Evolutionary conservation across 2,113 vertebrate genomes (phyloP), one percentile per base, ranked within the genome.

Genomic region (Pycnonotus jocosus): DNA sequence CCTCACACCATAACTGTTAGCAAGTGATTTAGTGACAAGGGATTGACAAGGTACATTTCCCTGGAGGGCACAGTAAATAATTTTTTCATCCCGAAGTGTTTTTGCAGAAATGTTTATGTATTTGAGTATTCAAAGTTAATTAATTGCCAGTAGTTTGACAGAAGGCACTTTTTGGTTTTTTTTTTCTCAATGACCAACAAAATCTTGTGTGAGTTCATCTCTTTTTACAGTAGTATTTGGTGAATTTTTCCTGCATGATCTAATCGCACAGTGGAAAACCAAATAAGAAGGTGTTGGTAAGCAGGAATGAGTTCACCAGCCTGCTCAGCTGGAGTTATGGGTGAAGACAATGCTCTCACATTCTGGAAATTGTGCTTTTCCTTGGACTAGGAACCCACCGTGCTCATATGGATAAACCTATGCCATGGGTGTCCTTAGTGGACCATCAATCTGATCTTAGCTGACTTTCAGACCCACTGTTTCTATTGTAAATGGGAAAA

Each of bases 241-340:
- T 97, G 95, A 97, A 74, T 93, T 96, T 97, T 95, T 97, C 95
- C 95, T 95, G 65, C 47, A 93, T 98, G 97, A 98, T 96, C 97
- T 98, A 97, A 98, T 97, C 66, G 97, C 66, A 57, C 92, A 93
- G 92, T 96, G 97, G 97, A 98, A 98, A 97, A 97, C 72, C 82
- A 97, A 97, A 96, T 96, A 93, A 97, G 96, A 97, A 91, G 70
- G 66, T 97, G 90, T 88, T 95, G 84, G 91, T 97, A 97, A 97
- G 96, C 96, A 97, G 91, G 80, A 94, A 83, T 95, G 93, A 97
- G 84, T 96, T 97, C 92, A 96, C 44, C 92, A 88, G 83, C 73
- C 82, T 94, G 83, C 90, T 97, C 68, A 71, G 51, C 85, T 95
- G 76, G 37, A 77, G 77, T 94, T 92, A 11, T 22, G 57, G 23